phyloP scores from a whole-genome alignment of 2,888 invertebrate species.

The Resseliella maxima region DNA sequence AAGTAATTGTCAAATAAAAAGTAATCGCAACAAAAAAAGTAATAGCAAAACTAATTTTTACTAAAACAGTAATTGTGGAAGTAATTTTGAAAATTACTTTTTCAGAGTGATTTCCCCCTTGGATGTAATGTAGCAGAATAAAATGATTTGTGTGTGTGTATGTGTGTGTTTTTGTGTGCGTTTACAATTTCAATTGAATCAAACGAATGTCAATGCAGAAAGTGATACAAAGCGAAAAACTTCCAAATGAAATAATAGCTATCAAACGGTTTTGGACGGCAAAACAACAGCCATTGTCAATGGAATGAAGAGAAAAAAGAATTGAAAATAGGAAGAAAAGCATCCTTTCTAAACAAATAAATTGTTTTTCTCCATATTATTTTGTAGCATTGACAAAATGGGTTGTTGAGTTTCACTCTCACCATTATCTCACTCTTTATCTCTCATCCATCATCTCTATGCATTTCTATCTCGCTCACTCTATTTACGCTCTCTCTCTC shows the following conservation, averaged over 20 bases:
- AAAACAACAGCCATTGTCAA: background rate
- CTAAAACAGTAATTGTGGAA: too few relatives aligned
- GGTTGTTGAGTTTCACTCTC: background rate
- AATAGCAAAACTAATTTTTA: too few relatives aligned
- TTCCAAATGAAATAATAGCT: conserved; percentile 1
- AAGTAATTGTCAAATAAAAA: too few relatives aligned
- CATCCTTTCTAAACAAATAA: conserved; percentile 43
- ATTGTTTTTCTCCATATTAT: background rate
- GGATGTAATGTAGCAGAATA: conserved; percentile 55
- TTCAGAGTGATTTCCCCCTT: too few relatives aligned
- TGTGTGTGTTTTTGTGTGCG: too few relatives aligned
- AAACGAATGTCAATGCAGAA: background rate
- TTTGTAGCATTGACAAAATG: background rate
- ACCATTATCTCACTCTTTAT: too few relatives aligned
- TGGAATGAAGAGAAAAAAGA: background rate
- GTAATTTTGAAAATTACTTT: too few relatives aligned
- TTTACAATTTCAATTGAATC: background rate
- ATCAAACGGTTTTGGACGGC: background rate
- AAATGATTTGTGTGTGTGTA: conserved; percentile 17
- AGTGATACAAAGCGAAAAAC: background rate
- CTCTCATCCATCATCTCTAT: too few relatives aligned
- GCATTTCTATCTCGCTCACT: too few relatives aligned
- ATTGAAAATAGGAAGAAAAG: background rate
- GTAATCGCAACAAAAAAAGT: too few relatives aligned
- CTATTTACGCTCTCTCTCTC: background rate